These are phyloP conservation scores for Eulithis prunata DNA, from an alignment of 2,888 invertebrate species.

Conservation along the genomic window DNA sequence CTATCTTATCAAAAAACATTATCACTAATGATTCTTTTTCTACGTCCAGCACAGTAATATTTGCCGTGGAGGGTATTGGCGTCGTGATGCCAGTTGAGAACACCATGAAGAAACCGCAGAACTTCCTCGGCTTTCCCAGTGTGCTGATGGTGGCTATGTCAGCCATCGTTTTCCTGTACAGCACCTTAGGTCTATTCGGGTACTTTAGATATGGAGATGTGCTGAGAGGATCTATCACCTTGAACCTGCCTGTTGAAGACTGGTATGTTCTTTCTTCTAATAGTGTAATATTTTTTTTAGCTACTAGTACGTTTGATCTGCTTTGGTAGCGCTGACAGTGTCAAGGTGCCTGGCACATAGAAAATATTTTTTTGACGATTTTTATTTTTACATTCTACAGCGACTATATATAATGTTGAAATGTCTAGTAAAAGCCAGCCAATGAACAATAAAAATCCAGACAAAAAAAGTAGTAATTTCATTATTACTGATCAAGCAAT, in stretches of 20 bases:
- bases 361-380: too few species aligned
- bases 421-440: too few species aligned
- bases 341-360: too few species aligned
- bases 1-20: too few species aligned
- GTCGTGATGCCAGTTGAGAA: slow-evolving; percentile 97
- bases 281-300: too few species aligned
- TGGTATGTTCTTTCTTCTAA: slow-evolving; percentile 77
- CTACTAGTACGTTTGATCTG: too few species aligned
- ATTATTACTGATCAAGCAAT: too few species aligned
- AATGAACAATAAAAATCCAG: too few species aligned
- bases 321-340: too few species aligned
- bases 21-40: not conserved
- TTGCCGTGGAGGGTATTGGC: slow-evolving; percentile 98
- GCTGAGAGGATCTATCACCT: slow-evolving; percentile 90
- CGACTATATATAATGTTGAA: too few species aligned
- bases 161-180: slow-evolving; percentile 91
- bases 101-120: slow-evolving; percentile 92
- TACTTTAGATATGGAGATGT: slow-evolving; percentile 92
- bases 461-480: too few species aligned
- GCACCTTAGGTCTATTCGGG: slow-evolving; percentile 94
- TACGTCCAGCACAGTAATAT: slow-evolving; percentile 92
- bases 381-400: too few species aligned
- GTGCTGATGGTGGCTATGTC: slow-evolving; percentile 94
- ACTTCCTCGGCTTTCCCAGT: slow-evolving; percentile 92
- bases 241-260: slow-evolving; percentile 90